These are phyloP conservation scores for Uromys caudimaculatus DNA, from an alignment of 2,797 vertebrate species.

Conservation along the genomic window DNA sequence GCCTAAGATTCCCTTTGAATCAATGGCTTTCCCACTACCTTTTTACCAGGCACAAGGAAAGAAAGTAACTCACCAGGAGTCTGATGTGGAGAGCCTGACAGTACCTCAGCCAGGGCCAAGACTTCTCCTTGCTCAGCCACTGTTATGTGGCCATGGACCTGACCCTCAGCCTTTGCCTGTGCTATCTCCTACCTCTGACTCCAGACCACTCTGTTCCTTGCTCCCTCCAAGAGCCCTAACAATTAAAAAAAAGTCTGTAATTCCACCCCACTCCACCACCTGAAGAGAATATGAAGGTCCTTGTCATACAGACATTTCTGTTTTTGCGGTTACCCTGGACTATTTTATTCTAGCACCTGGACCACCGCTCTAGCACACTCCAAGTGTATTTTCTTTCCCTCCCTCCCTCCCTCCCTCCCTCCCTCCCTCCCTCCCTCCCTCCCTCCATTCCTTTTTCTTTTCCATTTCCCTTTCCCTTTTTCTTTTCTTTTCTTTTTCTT, in stretches of 20 bases:
- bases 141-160: background rate
- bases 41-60: background rate
- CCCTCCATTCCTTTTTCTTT: background rate
- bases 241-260: background rate
- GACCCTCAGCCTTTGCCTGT: background rate
- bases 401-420: too few species aligned
- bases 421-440: accelerated
- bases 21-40: background rate
- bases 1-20: background rate
- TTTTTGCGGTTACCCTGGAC: background rate
- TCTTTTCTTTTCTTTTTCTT: too few species aligned
- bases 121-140: background rate
- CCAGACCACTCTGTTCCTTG: background rate
- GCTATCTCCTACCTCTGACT: accelerated
- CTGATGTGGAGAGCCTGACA: background rate
- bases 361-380: background rate
- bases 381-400: too few species aligned
- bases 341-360: background rate
- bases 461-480: background rate
- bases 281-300: background rate
- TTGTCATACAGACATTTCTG: background rate
- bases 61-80: background rate
- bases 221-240: too few species aligned
- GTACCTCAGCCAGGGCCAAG: accelerated
- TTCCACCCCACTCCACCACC: background rate